Base-by-base conservation (phyloP, 2,113 vertebrate species). In the Colossoma macropomum region DNA sequence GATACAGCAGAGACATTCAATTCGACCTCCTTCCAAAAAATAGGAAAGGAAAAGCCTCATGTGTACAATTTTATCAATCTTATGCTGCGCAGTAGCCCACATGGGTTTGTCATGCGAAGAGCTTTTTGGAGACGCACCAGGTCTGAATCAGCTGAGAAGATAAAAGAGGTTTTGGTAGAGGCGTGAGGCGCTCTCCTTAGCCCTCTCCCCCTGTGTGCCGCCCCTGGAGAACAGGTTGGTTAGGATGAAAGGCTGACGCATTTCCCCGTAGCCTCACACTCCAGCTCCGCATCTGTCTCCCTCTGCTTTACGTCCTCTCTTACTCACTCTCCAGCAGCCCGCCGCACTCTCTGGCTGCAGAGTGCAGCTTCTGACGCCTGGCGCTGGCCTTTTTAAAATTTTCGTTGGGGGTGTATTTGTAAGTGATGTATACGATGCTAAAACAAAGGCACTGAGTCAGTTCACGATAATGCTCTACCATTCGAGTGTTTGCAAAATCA, bases 221-320 rank as follows among this genome's bases (percentile, higher is more conserved):
- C 63, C 87, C 70, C 80, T 62, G 54, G 91, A 90, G 88, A 92
- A 89, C 76, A 86, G 73, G 79, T 84, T 87, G 73, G 81, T 84
- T 87, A 73, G 89, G 88, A 90, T 89, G 83, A 88, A 90, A 89
- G 83, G 82, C 80, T 79, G 84, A 82, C 85, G 79, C 85, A 71
- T 85, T 81, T 75, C 78, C 85, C 69, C 65, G 75, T 80, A 84
- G 85, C 62, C n/a, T 62, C 52, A 77, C 68, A 73, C 62, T 86
- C 81, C 77, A 81, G 62, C 68, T 85, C 62, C 52, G 77, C 81
- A 85, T 88, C 84, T 82, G 76, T 73, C 50, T 63, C 62, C 48
- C 60, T 62, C 66, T 69, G 27, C 84, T 75, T 79, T 73, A 83
- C 21, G 27, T 65, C 66, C 54, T 32, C 80, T 50, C n/a, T 13